Conservation (phyloP, 1,140 invertebrate species). For the Doryteuthis pealeii region DNA sequence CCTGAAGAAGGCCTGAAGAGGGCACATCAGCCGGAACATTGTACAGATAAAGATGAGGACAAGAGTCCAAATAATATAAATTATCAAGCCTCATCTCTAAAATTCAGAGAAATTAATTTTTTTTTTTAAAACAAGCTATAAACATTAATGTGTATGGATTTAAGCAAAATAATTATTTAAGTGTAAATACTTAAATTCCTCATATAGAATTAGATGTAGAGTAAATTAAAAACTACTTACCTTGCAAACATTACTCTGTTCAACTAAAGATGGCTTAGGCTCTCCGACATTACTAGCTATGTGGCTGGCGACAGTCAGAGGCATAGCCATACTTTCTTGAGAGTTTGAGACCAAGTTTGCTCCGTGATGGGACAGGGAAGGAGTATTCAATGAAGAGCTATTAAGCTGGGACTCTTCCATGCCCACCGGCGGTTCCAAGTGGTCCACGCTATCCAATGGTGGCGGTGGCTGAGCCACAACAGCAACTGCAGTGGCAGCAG, state of each 20-base stretch:
- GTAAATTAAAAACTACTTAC: constrained; percentile 29
- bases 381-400: background rate
- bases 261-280: constrained; percentile 42
- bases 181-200: too few species aligned
- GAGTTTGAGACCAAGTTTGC: background rate
- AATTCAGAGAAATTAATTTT: too few species aligned
- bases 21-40: too few species aligned
- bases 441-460: background rate
- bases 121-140: too few species aligned
- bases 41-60: too few species aligned
- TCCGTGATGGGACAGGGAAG: constrained; percentile 1
- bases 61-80: too few species aligned
- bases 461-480: background rate
- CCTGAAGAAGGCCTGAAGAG: too few species aligned
- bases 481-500: background rate
- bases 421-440: constrained; percentile 1
- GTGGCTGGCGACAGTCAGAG: constrained; percentile 1
- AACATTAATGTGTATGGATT: too few species aligned
- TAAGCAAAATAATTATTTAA: too few species aligned
- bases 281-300: constrained; percentile 41
- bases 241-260: constrained; percentile 72
- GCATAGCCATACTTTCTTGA: constrained; percentile 1
- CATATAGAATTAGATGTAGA: too few species aligned
- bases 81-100: too few species aligned
- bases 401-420: background rate